Base-by-base conservation (phyloP, 2,888 invertebrate species). In the Stenotaenia linearis region DNA sequence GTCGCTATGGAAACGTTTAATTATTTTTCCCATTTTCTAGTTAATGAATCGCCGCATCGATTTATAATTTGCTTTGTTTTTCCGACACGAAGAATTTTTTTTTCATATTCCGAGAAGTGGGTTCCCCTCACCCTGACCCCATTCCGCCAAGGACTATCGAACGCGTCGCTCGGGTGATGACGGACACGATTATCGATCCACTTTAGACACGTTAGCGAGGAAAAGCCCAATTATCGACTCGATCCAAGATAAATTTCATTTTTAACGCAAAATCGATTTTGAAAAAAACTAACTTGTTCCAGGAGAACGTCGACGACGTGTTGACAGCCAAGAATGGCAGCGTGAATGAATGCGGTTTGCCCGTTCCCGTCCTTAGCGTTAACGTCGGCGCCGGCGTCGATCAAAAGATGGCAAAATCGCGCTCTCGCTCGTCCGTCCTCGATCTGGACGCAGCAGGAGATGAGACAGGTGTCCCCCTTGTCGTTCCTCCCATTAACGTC, bases 381-480 rank as follows among this genome's bases (percentile, higher is more conserved):
- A 23, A 80, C 30, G 40, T 81, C 80, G 28, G 81, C 81, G 7
- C 78, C 61, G 37, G 75, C 40, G 5, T 80, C 78, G 7, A 81
- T 12, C 10, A 81, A 35, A 7, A 81, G 78, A 23, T 61, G 45
- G 12, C 50, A 50, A 18, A 81, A 78, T 23, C 78, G 23, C 15
- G 76, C 69, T 23, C 77, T 28, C 5, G 75, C 6, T 9, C 77
- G 45, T 0, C 45, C 25, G 23, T 79, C 75, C 21, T 23, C 37
- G 1, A 78, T 18, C 0, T 77, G 40, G 10, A 40, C n/a, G 75
- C 79, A 79, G 23, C 77, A 77, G n/a, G 74, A 2, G 10, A 83
- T 82, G 77, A 83, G 82, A 0, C 83, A 82, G 0, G 83, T 83
- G 28, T 82, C 81, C 0, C 83, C 83, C 4, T 78, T 69, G n/a